A percentile compares a stretch with the other conserved stretches of the same genome.
phyloP scores from a whole-genome alignment of 2,888 invertebrate species.

The Cactoblastis cactorum region DNA sequence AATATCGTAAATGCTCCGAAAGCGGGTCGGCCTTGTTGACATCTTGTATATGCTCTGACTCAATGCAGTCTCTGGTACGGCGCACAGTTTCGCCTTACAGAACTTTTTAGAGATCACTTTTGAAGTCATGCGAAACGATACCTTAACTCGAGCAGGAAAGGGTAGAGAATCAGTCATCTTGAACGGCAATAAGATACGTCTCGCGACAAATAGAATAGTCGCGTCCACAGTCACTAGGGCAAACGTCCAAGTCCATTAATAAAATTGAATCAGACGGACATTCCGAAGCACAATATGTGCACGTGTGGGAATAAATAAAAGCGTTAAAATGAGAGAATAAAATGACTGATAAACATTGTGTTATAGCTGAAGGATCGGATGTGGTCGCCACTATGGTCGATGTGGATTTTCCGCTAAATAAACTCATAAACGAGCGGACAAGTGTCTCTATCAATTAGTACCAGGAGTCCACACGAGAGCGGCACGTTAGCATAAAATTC shows the following conservation, averaged over 20 bases:
- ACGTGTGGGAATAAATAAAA: constrained; percentile 69
- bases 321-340: constrained; percentile 25
- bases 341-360: constrained; percentile 17
- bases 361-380: constrained; percentile 16
- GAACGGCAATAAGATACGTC: constrained; percentile 46
- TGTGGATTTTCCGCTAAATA: constrained; percentile 21
- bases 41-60: constrained; percentile 54
- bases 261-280: constrained; percentile 78
- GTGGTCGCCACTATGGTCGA: constrained; percentile 11
- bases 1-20: constrained; percentile 58
- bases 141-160: constrained; percentile 40
- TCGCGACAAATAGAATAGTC: constrained; percentile 62
- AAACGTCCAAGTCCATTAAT: constrained; percentile 79
- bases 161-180: constrained; percentile 41
- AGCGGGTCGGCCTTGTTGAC: constrained; percentile 64
- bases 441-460: constrained; percentile 34
- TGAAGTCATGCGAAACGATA: constrained; percentile 32
- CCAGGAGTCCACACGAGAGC: constrained; percentile 23
- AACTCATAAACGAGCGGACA: constrained; percentile 30
- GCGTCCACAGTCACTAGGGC: constrained; percentile 74
- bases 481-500: constrained; percentile 13
- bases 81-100: constrained; percentile 22
- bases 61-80: constrained; percentile 57
- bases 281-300: constrained; percentile 71
- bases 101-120: constrained; percentile 31